These are phyloP conservation scores for Calcarius lapponicus DNA, from an alignment of 2,797 vertebrate genomes.

Conservation along the genomic window DNA sequence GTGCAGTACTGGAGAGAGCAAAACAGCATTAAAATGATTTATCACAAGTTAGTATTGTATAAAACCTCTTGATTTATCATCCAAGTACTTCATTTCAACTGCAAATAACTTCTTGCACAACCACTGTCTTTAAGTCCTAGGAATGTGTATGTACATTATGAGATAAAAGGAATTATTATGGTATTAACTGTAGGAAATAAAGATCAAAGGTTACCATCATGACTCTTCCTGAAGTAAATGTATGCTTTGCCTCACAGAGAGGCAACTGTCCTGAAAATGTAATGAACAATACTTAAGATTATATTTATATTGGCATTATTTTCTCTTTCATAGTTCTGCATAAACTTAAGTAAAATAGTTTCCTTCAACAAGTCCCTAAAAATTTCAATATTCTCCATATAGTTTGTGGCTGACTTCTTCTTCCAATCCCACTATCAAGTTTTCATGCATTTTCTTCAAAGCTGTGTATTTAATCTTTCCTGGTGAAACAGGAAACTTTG, in stretches of 20 bases:
- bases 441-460: not conserved
- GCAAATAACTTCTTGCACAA: constrained; percentile 58
- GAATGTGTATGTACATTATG: constrained; percentile 20
- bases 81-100: constrained; percentile 49
- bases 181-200: constrained; percentile 64
- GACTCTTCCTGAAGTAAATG: constrained; percentile 49
- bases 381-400: not conserved
- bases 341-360: constrained; percentile 18
- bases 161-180: constrained; percentile 66
- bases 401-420: not conserved
- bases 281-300: constrained; percentile 8
- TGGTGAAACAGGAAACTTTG: not conserved
- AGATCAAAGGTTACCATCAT: constrained; percentile 59
- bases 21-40: constrained; percentile 42
- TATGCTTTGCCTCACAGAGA: constrained; percentile 43
- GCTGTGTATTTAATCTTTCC: not conserved
- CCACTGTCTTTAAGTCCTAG: constrained; percentile 18
- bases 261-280: constrained; percentile 36
- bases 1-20: not conserved
- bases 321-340: not conserved
- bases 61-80: constrained; percentile 48
- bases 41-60: constrained; percentile 25
- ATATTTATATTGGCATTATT: constrained; percentile 19
- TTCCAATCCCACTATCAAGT: not conserved
- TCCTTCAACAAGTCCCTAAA: not conserved